Base-by-base conservation (phyloP, 2,888 invertebrate species). In the Harpalus rufipes region DNA sequence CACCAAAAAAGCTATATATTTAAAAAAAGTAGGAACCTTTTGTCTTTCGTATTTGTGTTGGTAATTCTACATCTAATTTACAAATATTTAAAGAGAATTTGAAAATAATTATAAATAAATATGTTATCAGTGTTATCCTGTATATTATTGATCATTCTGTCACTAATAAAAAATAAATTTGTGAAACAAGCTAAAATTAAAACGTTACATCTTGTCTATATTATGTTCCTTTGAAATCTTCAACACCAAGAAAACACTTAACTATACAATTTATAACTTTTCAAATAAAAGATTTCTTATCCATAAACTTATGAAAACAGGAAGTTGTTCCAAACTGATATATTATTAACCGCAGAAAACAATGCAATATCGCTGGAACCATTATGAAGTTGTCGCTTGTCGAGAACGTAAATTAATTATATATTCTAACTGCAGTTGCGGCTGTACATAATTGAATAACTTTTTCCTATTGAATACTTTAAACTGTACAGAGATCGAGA, bases 391-490 rank as follows among this genome's bases (percentile, higher is more conserved):
- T 68, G 32, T 25, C n/a, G 32, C 21, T 63, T 63, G 8, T 12
- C 63, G n/a, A 12, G 39, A 68, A 68, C 39, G 32, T 68, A 68
- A 68, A 68, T 68, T 68, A 68, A 68, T 68, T 68, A 68, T 68
- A 68, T 32, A 68, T 68, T 39, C 68, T 39, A 12, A 68, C 68
- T 68, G 68, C 68, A 68, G 39, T 68, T 68, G 21, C 39, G 68
- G 68, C 14, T 63, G 68, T 32, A 68, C 68, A 39, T 68, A 68
- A 68, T 68, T 68, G 68, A 68, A 68, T 68, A 68, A 68, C 68
- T 68, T 68, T 68, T 63, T 63, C 63, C 63, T 68, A 68, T 68
- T 39, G 39, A 68, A 68, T 68, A 39, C 68, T 68, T 68, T 39
- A 63, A 63, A 68, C 68, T 68, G 14, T 68, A 68, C 32, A n/a